Conservation (phyloP, 2,113 vertebrate species). For the Tamias sibiricus region DNA sequence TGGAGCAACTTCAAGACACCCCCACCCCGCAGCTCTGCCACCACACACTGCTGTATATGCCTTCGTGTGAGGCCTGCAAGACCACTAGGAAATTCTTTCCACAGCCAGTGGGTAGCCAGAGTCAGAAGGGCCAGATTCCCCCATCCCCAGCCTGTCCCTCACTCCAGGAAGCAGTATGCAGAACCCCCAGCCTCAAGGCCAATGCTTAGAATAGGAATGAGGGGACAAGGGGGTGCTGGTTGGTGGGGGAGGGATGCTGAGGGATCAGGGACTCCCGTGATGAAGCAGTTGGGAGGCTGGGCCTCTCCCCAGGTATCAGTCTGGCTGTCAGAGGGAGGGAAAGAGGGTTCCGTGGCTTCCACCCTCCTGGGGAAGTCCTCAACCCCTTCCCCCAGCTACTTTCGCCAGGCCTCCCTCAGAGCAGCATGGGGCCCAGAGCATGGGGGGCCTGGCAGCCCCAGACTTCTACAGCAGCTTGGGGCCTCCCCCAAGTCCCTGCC, state of each 20-base stretch:
- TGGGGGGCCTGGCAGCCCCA: constrained; percentile 37
- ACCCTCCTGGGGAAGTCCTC: neutral
- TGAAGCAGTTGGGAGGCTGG: neutral
- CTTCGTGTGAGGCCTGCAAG: neutral
- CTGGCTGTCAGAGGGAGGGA: neutral
- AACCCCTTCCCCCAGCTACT: neutral
- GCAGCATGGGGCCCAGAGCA: neutral
- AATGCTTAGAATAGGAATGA: neutral
- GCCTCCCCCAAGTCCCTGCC: constrained; percentile 78
- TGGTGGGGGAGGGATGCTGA: neutral
- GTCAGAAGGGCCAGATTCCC: neutral
- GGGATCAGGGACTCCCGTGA: rapidly evolving
- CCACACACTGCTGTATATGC: too few species aligned
- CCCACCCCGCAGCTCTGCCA: too few species aligned
- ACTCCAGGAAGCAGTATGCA: neutral
- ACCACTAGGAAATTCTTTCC: neutral
- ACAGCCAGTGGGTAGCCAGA: neutral
- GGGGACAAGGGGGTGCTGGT: neutral
- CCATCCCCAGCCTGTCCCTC: neutral
- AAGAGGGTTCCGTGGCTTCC: neutral
- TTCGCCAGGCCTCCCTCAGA: neutral
- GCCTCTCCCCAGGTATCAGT: neutral
- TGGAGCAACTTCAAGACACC: neutral
- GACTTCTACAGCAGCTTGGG: constrained; percentile 84
- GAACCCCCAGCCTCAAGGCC: neutral